These are phyloP conservation scores for Nothoprocta pentlandii DNA, from an alignment of 2,113 vertebrate genomes.

Conservation along the genomic window DNA sequence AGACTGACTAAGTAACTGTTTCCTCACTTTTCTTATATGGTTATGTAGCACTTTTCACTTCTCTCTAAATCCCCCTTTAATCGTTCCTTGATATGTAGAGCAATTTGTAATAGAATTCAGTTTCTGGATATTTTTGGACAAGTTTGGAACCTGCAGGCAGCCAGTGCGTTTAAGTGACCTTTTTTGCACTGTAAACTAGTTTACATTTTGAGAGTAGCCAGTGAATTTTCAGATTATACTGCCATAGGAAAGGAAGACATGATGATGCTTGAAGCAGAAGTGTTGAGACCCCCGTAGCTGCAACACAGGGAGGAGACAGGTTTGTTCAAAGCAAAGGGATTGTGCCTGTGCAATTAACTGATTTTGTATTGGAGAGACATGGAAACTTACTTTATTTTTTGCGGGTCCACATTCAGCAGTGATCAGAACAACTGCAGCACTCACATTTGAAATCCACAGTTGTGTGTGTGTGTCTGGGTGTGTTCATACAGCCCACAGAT, in stretches of 20 bases:
- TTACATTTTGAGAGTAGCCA: constrained; percentile 13
- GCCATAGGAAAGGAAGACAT: not conserved
- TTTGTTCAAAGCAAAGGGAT: accelerated
- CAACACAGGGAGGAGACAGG: not conserved
- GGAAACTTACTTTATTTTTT: not conserved
- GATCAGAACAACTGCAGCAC: not conserved
- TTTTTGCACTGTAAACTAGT: constrained; percentile 17
- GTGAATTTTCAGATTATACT: constrained; percentile 12
- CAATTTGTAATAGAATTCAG: not conserved
- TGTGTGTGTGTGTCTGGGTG: not conserved
- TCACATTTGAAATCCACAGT: not conserved
- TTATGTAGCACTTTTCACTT: not conserved
- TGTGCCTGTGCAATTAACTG: not conserved
- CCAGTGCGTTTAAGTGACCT: constrained; percentile 42
- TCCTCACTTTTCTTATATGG: not conserved
- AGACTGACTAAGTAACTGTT: not conserved
- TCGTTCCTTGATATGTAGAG: not conserved
- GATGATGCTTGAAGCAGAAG: not conserved
- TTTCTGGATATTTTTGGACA: not conserved
- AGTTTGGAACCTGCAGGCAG: not conserved
- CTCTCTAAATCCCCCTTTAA: not conserved
- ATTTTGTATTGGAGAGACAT: not conserved
- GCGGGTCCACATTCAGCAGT: not conserved
- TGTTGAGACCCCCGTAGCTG: not conserved
- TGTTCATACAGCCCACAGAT: not conserved